phyloP scores from a whole-genome alignment of 2,113 vertebrate genomes.

The Rynchops niger region DNA sequence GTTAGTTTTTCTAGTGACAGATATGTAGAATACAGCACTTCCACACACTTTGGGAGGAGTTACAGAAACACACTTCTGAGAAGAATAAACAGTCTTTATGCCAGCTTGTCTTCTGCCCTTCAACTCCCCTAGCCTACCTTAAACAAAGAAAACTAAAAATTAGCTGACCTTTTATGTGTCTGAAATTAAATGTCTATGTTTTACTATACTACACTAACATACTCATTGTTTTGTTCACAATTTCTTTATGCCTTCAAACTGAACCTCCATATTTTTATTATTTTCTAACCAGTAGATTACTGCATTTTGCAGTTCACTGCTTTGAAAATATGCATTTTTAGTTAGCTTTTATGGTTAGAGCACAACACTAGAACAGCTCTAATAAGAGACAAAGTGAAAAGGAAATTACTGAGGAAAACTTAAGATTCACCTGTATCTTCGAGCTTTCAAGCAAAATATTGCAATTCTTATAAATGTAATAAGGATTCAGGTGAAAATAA shows the following conservation, averaged over 20 bases:
- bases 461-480: background rate
- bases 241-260: background rate
- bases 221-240: background rate
- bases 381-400: background rate
- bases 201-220: background rate
- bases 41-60: background rate
- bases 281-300: background rate
- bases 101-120: background rate
- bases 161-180: background rate
- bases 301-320: background rate
- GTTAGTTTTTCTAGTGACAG: background rate
- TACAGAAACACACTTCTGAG: background rate
- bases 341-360: background rate
- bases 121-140: background rate
- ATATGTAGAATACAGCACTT: background rate
- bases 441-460: background rate
- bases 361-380: background rate
- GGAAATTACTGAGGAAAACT: background rate
- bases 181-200: background rate
- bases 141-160: background rate
- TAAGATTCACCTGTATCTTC: background rate
- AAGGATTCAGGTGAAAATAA: background rate
- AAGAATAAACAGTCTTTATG: background rate
- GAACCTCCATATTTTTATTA: background rate
- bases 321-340: background rate